Evolutionary conservation across 1,140 invertebrate species (phyloP), one percentile per base, ranked within the genome.

Genomic region (Cepaea nemoralis): DNA sequence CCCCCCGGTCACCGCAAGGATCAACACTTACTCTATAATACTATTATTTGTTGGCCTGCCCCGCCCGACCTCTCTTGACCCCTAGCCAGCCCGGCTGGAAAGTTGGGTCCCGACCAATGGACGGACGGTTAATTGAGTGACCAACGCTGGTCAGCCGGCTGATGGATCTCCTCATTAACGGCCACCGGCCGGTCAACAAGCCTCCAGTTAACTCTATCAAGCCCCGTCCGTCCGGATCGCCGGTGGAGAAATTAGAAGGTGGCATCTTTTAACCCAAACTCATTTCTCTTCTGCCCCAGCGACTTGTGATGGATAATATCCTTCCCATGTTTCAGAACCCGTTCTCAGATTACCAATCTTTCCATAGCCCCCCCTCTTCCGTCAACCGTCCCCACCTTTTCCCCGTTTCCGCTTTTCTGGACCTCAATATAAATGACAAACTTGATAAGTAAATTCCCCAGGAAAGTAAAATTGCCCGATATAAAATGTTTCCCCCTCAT

Each of bases 111-210:
- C 50, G 71, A 74, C 71, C 71, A 74, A 33, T 31, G 71, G 71
- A 74, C 71, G 71, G 71, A 24, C 71, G 50, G 50, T 74, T 74
- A 74, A 74, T 74, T 74, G 71, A 42, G 71, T 74, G 71, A 74
- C 71, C 71, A 48, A 42, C 27, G 10, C 12, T 74, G 27, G 71
- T 45, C 42, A n/a, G 22, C 39, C 14, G 71, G 8, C 71, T 74
- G 71, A 74, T 74, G 71, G 71, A 74, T 74, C 42, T 45, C 19
- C 71, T 50, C 71, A 74, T 74, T 45, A 74, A 14, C 71, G 14
- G 71, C 1, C 42, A 27, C 22, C 71, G 71, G 22, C 71, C 39
- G 71, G 42, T 74, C 71, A 74, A 50, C 71, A 74, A 74, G 71
- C 27, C 27, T 35, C 42, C 19, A 2, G 31, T 8, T 45, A 74